Conservation (phyloP, 1,140 invertebrate genomes). For the Globodera ellingtonae region DNA sequence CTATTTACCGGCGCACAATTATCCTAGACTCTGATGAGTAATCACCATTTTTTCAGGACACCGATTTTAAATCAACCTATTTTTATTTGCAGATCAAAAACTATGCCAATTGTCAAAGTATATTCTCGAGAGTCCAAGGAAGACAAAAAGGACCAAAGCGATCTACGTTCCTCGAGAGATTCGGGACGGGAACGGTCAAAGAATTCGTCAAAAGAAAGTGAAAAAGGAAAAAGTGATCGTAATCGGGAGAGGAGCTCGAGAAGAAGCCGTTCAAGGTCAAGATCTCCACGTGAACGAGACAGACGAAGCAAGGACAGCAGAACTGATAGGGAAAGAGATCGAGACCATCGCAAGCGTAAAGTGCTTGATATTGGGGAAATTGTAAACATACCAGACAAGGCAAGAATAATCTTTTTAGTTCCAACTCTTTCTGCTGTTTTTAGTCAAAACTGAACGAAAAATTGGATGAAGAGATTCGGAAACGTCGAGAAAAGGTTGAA, state of each 20-base stretch:
- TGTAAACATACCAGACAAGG: conserved; percentile 24
- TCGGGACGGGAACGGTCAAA: background rate
- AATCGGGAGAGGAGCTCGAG: background rate
- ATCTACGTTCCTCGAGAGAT: background rate
- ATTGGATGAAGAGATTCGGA: conserved; percentile 92
- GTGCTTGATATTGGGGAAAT: conserved; percentile 32
- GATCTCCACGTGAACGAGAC: conserved; percentile 11
- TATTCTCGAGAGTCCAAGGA: conserved; percentile 14
- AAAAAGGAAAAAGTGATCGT: conserved; percentile 2
- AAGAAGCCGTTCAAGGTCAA: conserved; percentile 16
- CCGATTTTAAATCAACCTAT: too few species aligned
- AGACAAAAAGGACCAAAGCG: conserved; percentile 1
- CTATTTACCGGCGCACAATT: too few species aligned
- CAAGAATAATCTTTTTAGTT: background rate
- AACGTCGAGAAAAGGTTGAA: conserved; percentile 87
- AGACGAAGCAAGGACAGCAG: background rate
- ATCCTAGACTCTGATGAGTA: too few species aligned
- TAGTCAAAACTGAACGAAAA: conserved; percentile 62
- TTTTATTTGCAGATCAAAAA: background rate
- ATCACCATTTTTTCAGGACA: too few species aligned
- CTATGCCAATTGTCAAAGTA: conserved; percentile 22
- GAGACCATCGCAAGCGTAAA: conserved; percentile 11
- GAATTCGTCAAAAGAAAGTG: conserved; percentile 3
- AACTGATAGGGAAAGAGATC: conserved; percentile 1
- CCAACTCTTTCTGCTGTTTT: background rate